Evolutionary conservation across 2,797 vertebrate genomes (phyloP).

Genomic region (Semaprochilodus insignis): DNA sequence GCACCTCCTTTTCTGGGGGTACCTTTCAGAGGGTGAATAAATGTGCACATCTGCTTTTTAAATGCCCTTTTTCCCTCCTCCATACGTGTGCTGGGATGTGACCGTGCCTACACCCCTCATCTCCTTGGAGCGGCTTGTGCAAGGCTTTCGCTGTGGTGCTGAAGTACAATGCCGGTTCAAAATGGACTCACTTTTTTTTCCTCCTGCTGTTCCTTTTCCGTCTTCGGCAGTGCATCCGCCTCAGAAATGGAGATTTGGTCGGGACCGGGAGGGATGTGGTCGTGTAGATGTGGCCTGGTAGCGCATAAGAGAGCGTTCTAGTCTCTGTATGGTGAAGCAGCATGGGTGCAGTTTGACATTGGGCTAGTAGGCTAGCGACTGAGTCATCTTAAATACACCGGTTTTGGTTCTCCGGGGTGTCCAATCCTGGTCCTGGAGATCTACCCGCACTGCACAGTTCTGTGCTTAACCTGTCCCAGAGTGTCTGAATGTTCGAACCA

Average conservation of each 20-base stretch:
- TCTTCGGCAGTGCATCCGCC: slow-evolving; percentile 22
- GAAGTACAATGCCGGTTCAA: slow-evolving; percentile 69
- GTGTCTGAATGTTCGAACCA: no score
- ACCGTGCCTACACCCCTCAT: slow-evolving; percentile 55
- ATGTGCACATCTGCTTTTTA: not conserved
- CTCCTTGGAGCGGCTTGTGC: slow-evolving; percentile 58
- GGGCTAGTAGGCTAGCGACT: slow-evolving; percentile 25
- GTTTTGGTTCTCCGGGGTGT: not conserved
- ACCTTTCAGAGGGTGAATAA: not conserved
- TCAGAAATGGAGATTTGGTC: not conserved
- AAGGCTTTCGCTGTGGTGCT: slow-evolving; percentile 63
- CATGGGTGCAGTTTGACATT: slow-evolving; percentile 44
- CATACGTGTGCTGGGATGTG: slow-evolving; percentile 37
- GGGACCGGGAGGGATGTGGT: not conserved
- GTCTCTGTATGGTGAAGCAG: slow-evolving; percentile 4
- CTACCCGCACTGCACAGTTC: no score
- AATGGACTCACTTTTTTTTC: slow-evolving; percentile 65
- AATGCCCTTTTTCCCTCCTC: not conserved
- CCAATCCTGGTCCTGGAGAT: no score
- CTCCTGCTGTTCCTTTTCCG: slow-evolving; percentile 23
- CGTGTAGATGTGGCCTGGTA: not conserved
- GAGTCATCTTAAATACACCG: slow-evolving; percentile 23
- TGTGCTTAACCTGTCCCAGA: no score
- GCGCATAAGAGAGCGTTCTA: not conserved
- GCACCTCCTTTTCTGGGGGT: slow-evolving; percentile 25